phyloP scores from a whole-genome alignment of 2,797 vertebrate species.

The Anguilla marmorata region DNA sequence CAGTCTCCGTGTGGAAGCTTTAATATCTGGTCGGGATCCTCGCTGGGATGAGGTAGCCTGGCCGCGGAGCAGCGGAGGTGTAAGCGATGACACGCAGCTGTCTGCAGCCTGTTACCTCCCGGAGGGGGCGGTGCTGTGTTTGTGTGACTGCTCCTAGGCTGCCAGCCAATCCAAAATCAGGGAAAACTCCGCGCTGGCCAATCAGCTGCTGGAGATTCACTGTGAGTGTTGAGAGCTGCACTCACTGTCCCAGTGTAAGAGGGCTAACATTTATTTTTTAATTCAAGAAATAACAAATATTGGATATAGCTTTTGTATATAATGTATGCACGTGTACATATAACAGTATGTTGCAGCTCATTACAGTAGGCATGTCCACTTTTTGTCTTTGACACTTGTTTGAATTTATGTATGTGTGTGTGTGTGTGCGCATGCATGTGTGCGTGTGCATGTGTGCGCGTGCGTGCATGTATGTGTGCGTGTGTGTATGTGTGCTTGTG shows the following conservation, averaged over 20 bases:
- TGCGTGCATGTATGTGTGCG: not conserved
- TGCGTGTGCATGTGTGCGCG: not conserved
- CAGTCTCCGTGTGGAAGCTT: not conserved
- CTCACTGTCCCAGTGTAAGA: not conserved
- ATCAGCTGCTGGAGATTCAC: no score
- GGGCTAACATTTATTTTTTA: not conserved
- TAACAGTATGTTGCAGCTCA: not conserved
- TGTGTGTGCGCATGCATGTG: not conserved
- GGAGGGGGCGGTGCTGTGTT: not conserved
- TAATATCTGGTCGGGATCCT: not conserved
- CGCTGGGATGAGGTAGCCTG: not conserved
- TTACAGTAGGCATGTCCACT: not conserved
- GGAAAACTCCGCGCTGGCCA: no score
- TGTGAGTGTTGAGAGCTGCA: no score
- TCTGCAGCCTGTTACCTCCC: not conserved
- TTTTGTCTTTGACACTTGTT: not conserved
- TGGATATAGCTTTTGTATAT: not conserved
- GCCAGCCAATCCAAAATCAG: no score
- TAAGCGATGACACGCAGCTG: not conserved
- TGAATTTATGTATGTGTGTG: no score
- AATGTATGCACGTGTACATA: not conserved
- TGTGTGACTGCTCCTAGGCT: not conserved
- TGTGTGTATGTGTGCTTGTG: not conserved
- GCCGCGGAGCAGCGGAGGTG: not conserved
- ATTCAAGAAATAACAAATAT: not conserved